Evolutionary conservation across 2,888 invertebrate species (phyloP).

Genomic region (Epinotia brunnichana): DNA sequence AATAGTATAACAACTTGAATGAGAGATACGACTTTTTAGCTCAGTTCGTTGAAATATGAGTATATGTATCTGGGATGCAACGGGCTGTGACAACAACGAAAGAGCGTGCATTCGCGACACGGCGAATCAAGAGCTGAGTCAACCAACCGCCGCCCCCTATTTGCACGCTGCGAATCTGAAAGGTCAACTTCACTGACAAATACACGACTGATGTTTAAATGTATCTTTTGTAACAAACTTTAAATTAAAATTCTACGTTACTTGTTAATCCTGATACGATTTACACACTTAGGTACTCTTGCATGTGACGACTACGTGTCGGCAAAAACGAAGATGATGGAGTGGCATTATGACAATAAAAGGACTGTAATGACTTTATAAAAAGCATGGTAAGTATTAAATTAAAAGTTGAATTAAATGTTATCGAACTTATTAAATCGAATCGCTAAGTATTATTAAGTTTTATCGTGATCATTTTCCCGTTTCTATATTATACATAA

Average conservation of each 20-base stretch:
- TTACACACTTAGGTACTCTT: too few relatives aligned
- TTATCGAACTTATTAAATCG: too few relatives aligned
- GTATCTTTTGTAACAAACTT: neutral
- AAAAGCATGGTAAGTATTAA: too few relatives aligned
- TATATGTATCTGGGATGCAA: constrained; percentile 20
- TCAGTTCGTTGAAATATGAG: neutral
- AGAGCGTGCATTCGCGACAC: constrained; percentile 68
- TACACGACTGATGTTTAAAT: constrained; percentile 9
- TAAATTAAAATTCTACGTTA: too few relatives aligned
- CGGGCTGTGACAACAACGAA: constrained; percentile 51
- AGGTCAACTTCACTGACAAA: constrained; percentile 57
- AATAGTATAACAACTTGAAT: neutral
- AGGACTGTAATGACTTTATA: too few relatives aligned
- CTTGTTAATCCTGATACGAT: too few relatives aligned
- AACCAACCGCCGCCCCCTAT: constrained; percentile 69
- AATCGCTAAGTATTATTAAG: too few relatives aligned
- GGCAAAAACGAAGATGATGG: too few relatives aligned
- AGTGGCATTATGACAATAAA: too few relatives aligned
- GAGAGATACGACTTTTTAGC: neutral
- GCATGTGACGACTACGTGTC: too few relatives aligned
- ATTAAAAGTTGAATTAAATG: too few relatives aligned
- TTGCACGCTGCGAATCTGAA: constrained; percentile 69
- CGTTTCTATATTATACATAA: neutral
- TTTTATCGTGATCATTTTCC: neutral
- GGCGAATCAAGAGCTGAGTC: constrained; percentile 78